A percentile compares a stretch with the other conserved stretches of the same genome.
These are phyloP conservation scores for Cheirogaleus medius DNA, from an alignment of 2,113 vertebrate genomes.

Conservation along the genomic window DNA sequence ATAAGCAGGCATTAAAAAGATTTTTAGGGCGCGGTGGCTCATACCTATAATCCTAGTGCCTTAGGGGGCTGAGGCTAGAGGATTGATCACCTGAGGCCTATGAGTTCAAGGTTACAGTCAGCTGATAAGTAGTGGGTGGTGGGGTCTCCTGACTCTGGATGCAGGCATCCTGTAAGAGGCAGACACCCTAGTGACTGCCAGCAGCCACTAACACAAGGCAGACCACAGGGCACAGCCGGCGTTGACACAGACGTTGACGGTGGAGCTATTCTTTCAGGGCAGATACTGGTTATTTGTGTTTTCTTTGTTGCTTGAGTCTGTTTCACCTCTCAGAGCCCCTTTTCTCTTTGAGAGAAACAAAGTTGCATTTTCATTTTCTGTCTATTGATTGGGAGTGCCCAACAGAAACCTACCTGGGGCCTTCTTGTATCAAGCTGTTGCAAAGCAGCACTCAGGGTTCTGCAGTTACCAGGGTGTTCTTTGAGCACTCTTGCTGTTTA, in stretches of 20 bases:
- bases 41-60: too few relatives aligned
- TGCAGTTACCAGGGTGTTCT: neutral
- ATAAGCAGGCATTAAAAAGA: neutral
- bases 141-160: neutral
- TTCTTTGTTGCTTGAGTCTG: neutral
- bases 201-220: too few relatives aligned
- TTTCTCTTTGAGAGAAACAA: neutral
- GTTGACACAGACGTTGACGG: too few relatives aligned
- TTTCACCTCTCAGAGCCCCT: neutral
- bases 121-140: too few relatives aligned
- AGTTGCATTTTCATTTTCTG: neutral
- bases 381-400: too few relatives aligned
- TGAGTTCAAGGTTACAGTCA: too few relatives aligned
- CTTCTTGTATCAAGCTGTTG: neutral
- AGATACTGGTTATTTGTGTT: neutral
- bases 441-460: neutral
- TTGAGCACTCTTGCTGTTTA: neutral
- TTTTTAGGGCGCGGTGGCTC: neutral
- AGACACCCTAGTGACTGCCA: neutral
- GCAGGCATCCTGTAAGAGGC: neutral
- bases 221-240: too few relatives aligned
- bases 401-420: neutral
- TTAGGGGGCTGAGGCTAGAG: too few relatives aligned
- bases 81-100: too few relatives aligned
- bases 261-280: rapidly evolving